Percentiles rank a stretch among this genome's conserved stretches.
phyloP scores from a whole-genome alignment of 2,113 vertebrate species.

The Syrmaticus mikado region DNA sequence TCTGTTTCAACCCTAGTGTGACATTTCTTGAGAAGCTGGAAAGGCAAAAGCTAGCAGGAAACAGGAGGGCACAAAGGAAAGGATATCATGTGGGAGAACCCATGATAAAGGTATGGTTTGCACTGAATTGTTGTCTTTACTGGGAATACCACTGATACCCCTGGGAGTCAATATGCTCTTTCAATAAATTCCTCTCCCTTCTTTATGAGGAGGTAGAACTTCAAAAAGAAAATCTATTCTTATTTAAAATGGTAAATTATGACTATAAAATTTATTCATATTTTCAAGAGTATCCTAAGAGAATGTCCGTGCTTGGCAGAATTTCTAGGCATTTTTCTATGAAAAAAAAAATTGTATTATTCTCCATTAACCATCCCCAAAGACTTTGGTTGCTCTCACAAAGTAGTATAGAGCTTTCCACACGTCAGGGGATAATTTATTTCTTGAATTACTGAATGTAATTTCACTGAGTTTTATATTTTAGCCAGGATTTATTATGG shows the following conservation, averaged over 20 bases:
- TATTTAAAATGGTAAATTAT: not conserved
- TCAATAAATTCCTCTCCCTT: not conserved
- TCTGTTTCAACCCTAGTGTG: not conserved
- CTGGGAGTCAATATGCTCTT: not conserved
- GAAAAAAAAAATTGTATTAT: not conserved
- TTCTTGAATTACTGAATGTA: slow-evolving; percentile 35
- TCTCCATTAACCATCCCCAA: not conserved
- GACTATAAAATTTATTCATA: not conserved
- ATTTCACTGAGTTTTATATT: slow-evolving; percentile 46
- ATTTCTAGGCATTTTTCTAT: not conserved
- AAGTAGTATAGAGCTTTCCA: not conserved
- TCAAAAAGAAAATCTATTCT: not conserved
- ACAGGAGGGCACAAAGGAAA: not conserved
- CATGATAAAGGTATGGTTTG: fast-evolving
- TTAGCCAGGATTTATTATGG: slow-evolving; percentile 39
- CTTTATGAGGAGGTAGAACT: not conserved
- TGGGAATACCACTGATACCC: not conserved
- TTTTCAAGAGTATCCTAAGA: not conserved
- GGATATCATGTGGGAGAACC: not conserved
- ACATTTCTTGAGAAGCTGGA: not conserved
- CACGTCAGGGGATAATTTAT: slow-evolving; percentile 7
- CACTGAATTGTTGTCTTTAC: not conserved
- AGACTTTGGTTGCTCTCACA: not conserved
- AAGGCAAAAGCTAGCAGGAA: not conserved
- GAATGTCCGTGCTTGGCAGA: not conserved